Percentiles rank a stretch among this genome's conserved stretches.
Conservation (phyloP, 2,797 vertebrate genomes). For the Antennarius maculatus region DNA sequence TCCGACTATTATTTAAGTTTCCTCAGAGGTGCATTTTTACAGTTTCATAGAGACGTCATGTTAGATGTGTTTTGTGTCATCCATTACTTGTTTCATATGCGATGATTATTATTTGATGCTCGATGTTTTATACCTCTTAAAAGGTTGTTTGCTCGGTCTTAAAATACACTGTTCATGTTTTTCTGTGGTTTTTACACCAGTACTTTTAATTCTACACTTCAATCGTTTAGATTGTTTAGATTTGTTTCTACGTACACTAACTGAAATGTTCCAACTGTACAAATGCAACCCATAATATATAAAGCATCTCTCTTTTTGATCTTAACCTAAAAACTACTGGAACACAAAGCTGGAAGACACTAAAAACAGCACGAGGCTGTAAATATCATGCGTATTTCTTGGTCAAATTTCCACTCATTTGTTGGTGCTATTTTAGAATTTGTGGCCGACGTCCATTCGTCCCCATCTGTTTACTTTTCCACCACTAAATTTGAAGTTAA, state of each 20-base stretch:
- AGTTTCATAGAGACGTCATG: neutral
- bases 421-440: conserved; percentile 42
- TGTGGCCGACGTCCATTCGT: conserved; percentile 26
- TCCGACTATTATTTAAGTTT: conserved; percentile 2
- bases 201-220: neutral
- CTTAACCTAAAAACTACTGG: too few relatives aligned
- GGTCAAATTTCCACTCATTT: conserved; percentile 26
- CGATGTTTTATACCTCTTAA: neutral
- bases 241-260: too few relatives aligned
- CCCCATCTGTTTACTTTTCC: conserved; percentile 53
- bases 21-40: neutral
- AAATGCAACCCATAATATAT: too few relatives aligned
- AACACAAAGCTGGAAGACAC: too few relatives aligned
- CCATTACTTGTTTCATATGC: neutral
- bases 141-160: neutral
- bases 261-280: too few relatives aligned
- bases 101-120: neutral
- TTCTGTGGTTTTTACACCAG: neutral
- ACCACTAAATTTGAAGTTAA: conserved; percentile 36
- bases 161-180: too few relatives aligned
- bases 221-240: too few relatives aligned
- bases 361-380: too few relatives aligned
- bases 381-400: too few relatives aligned
- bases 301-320: too few relatives aligned
- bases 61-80: neutral